phyloP scores from a whole-genome alignment of 2,113 vertebrate genomes.

The Corvus cornix region DNA sequence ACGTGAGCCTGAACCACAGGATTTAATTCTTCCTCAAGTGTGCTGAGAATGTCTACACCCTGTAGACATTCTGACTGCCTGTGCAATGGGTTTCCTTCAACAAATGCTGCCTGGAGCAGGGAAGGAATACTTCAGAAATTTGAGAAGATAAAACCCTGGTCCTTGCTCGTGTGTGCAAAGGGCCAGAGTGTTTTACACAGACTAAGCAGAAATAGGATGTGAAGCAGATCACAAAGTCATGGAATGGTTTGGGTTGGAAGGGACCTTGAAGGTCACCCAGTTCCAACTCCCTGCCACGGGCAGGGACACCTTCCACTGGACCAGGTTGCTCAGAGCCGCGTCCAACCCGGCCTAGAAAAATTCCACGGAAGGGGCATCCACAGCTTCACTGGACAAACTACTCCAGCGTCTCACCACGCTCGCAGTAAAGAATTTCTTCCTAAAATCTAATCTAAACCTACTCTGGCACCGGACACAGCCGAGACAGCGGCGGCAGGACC shows the following conservation, averaged over 20 bases:
- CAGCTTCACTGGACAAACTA: neutral
- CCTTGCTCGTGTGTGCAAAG: neutral
- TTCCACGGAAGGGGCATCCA: neutral
- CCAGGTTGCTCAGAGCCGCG: accelerated
- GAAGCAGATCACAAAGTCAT: neutral
- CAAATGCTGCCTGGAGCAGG: neutral
- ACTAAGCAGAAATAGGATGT: accelerated
- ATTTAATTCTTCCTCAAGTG: too few relatives aligned
- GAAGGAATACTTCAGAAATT: neutral
- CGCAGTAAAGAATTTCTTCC: neutral
- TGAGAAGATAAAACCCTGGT: neutral
- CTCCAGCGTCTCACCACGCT: neutral
- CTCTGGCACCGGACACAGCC: neutral
- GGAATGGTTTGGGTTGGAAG: neutral
- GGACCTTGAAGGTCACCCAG: neutral
- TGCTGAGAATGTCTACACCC: neutral
- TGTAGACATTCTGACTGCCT: too few relatives aligned
- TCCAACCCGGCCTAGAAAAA: neutral
- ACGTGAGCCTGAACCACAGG: accelerated
- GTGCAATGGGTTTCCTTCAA: accelerated
- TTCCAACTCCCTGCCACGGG: neutral
- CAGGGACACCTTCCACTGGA: neutral
- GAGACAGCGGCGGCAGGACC: neutral
- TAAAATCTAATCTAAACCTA: neutral
- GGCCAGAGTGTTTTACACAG: neutral